phyloP scores from a whole-genome alignment of 2,888 invertebrate genomes.

The Chrysolina oricalcia region DNA sequence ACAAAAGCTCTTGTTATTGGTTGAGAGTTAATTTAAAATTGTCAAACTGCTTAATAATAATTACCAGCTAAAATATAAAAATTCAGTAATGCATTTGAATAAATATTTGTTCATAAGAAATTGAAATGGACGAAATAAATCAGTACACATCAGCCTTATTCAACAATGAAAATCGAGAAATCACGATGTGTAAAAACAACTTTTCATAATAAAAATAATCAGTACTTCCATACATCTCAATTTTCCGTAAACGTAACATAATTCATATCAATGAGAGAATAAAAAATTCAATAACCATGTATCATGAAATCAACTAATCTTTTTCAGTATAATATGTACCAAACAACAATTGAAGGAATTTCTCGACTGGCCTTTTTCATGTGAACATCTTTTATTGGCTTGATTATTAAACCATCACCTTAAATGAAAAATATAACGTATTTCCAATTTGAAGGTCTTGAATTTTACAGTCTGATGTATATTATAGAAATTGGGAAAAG shows the following conservation, averaged over 20 bases:
- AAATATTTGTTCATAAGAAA: not conserved
- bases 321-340: not conserved
- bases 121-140: not conserved
- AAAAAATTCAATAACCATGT: not conserved
- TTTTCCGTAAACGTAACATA: not conserved
- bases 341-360: not conserved
- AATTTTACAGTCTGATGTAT: too few species aligned
- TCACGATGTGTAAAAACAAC: not conserved
- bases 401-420: conserved; percentile 2
- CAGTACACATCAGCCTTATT: not conserved
- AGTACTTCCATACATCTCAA: not conserved
- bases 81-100: conserved; percentile 7
- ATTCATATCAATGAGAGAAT: not conserved
- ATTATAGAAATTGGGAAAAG: too few species aligned
- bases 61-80: conserved; percentile 9
- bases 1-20: conserved; percentile 15
- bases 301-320: not conserved
- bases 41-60: not conserved
- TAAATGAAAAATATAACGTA: not conserved
- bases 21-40: not conserved
- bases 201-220: conserved; percentile 5
- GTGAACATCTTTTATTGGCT: not conserved
- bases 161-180: not conserved
- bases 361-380: not conserved
- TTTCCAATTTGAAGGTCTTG: not conserved